Evolutionary conservation across 2,113 vertebrate genomes (phyloP).

Genomic region (Petrocephalus microphthalmus): DNA sequence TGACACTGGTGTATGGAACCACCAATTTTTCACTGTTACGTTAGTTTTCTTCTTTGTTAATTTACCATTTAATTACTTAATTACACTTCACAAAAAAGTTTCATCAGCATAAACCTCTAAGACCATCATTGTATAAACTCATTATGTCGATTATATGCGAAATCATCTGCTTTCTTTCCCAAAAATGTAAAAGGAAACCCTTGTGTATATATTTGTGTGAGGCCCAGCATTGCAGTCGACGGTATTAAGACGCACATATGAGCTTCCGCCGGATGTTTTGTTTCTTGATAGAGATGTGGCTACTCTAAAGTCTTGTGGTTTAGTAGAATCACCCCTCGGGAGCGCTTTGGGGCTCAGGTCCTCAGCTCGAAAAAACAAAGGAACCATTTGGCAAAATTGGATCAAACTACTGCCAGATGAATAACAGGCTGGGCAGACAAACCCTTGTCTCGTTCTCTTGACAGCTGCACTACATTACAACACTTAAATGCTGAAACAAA

Average conservation of each 20-base stretch:
- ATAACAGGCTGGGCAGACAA: neutral
- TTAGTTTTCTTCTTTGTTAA: neutral
- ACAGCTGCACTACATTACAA: neutral
- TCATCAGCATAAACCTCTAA: neutral
- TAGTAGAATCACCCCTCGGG: neutral
- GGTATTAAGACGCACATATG: neutral
- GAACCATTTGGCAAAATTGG: neutral
- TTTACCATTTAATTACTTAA: neutral
- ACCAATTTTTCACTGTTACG: neutral
- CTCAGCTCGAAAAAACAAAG: neutral
- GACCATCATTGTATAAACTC: neutral
- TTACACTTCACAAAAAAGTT: neutral
- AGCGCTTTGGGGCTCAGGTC: neutral
- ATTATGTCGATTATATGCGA: neutral
- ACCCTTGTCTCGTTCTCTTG: neutral
- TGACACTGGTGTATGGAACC: neutral
- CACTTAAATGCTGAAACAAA: neutral
- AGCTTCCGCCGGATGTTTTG: neutral
- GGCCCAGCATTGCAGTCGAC: neutral
- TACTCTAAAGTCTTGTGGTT: neutral
- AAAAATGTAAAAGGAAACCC: neutral
- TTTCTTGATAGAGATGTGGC: neutral
- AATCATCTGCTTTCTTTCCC: neutral
- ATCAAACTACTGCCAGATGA: neutral
- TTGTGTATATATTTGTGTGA: neutral